Evolutionary conservation across 2,888 invertebrate genomes (phyloP), one percentile per base, ranked within the genome.

Genomic region (Drosophila falleni): DNA sequence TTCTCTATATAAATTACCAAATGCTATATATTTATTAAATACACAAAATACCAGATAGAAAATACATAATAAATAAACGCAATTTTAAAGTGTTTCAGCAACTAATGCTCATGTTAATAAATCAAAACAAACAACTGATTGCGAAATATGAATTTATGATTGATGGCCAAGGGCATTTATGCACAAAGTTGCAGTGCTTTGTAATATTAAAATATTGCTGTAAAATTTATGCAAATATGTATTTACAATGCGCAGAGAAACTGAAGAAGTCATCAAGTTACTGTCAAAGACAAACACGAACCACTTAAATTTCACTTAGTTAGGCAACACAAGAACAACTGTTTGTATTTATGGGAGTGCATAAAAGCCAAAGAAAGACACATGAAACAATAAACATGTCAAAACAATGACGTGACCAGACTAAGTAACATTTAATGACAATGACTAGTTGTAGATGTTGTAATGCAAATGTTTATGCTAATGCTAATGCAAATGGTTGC

Each of bases 251-350:
- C 13, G 6, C 13, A 6, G 5, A 11, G 5, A 31, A 11, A 10
- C 16, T 54, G 6, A 41, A 47, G 33, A 35, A 33, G 44, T 33
- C 37, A 8, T 44, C 51, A 59, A 68, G 55, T 58, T 67, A 29
- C 41, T 49, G 50, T 19, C 50, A 59, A 53, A 46, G 35, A 53
- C 69, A 66, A 55, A 58, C 63, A 63, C 13, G 13, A 74, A 56
- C 39, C 75, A 77, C 74, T 85, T 65, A 63, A 82, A 70, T 74
- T 72, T 54, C 70, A 74, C 77, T 88, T 80, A 82, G 77, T 85
- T 67, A 64, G 54, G 78, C 58, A 63, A 56, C 53, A 15, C n/a
- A 47, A 33, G 15, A 37, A 33, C 44, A 49, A 41, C 13, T 31
- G 31, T 1, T 15, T n/a, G 41, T 9, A 5, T 33, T 2, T 33